Conservation (phyloP, 2,797 vertebrate genomes). For the Aeoliscus strigatus region DNA sequence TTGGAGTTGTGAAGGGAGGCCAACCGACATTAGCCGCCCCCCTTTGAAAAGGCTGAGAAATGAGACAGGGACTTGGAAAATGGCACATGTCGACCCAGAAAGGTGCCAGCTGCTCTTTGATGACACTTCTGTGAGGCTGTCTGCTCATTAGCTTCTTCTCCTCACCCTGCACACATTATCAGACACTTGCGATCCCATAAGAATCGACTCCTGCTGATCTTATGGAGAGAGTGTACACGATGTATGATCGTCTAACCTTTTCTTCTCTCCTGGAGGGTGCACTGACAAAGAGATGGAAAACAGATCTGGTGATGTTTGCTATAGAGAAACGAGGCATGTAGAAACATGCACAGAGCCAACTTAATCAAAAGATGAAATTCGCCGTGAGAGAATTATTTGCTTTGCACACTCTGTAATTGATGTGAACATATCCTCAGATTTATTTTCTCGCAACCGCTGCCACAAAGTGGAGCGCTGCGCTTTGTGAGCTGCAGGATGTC, state of each 20-base stretch:
- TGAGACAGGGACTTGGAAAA: conserved; percentile 50
- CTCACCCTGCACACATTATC: conserved; percentile 59
- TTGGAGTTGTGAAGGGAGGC: conserved; percentile 40
- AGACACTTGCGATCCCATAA: conserved; percentile 62
- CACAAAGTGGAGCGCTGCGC: conserved; percentile 37
- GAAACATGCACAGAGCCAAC: conserved; percentile 43
- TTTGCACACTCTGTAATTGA: conserved; percentile 60
- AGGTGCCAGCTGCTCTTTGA: conserved; percentile 69
- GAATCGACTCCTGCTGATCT: conserved; percentile 59
- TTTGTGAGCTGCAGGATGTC: conserved; percentile 40
- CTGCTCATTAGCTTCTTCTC: conserved; percentile 71
- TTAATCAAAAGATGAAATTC: conserved; percentile 48
- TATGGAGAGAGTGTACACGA: conserved; percentile 58
- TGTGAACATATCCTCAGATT: conserved; percentile 59
- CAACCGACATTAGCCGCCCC: conserved; percentile 14
- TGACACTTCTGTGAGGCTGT: conserved; percentile 68
- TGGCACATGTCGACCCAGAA: conserved; percentile 63
- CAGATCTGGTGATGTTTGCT: not conserved
- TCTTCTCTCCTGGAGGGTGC: conserved; percentile 26
- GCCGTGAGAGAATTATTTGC: conserved; percentile 52
- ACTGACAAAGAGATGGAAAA: conserved; percentile 8
- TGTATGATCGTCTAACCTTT: conserved; percentile 57
- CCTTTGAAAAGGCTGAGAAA: conserved; percentile 42
- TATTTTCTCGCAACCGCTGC: conserved; percentile 48
- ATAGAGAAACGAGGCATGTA: conserved; percentile 18